These are phyloP conservation scores for Pomacea canaliculata DNA, from an alignment of 2,888 invertebrate species.

Conservation along the genomic window DNA sequence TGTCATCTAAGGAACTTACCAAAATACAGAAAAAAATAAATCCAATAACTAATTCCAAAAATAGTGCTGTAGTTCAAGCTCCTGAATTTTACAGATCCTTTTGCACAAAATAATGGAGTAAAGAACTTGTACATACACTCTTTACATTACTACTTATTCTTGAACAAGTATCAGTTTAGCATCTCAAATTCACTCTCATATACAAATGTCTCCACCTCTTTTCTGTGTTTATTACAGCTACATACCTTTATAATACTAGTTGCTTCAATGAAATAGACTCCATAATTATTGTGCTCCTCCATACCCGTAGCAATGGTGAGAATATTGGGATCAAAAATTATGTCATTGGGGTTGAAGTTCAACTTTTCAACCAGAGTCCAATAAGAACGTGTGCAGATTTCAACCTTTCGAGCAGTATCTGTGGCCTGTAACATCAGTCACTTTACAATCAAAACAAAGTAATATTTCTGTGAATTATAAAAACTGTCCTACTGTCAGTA, in stretches of 20 bases:
- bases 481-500: not conserved
- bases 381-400: constrained; percentile 74
- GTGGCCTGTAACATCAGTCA: constrained; percentile 69
- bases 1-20: not conserved
- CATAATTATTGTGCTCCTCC: constrained; percentile 75
- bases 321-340: constrained; percentile 76
- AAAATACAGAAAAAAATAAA: not conserved
- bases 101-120: too few relatives aligned
- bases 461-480: not conserved
- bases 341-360: constrained; percentile 73
- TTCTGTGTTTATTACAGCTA: too few relatives aligned
- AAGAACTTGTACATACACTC: too few relatives aligned
- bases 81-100: too few relatives aligned
- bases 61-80: too few relatives aligned
- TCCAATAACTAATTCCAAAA: too few relatives aligned
- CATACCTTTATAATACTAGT: constrained; percentile 72
- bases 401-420: constrained; percentile 72
- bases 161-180: too few relatives aligned
- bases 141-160: too few relatives aligned
- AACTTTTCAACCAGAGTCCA: constrained; percentile 72
- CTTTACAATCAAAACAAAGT: not conserved
- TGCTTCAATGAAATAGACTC: constrained; percentile 73
- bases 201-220: too few relatives aligned
- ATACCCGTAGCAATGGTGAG: constrained; percentile 76
- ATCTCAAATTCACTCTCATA: too few relatives aligned